Percentiles rank a stretch among this genome's conserved stretches.
Conservation (phyloP, 2,797 vertebrate species). For the Microhierax caerulescens region DNA sequence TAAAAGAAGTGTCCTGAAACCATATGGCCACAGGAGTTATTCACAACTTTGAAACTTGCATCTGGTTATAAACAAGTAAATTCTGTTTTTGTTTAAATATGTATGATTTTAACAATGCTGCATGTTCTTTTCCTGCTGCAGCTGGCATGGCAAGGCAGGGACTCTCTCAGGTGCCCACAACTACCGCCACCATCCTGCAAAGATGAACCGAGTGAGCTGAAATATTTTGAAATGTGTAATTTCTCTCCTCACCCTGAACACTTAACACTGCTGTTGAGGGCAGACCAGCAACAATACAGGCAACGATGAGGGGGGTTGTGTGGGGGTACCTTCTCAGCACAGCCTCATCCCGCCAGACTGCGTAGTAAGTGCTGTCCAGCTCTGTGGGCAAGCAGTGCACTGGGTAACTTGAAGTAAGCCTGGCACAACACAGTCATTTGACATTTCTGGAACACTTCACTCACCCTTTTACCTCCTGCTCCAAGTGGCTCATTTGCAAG, state of each 20-base stretch:
- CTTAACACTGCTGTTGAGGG: neutral
- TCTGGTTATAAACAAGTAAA: neutral
- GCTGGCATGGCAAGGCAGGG: neutral
- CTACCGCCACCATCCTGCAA: neutral
- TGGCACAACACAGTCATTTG: neutral
- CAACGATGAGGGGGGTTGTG: accelerated
- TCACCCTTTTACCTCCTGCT: neutral
- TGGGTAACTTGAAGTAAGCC: neutral
- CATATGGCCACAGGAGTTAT: neutral
- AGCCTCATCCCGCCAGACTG: neutral
- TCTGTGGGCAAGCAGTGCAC: neutral
- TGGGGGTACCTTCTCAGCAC: neutral
- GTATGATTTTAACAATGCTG: neutral
- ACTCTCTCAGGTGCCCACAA: neutral
- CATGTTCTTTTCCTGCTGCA: neutral
- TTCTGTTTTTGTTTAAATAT: neutral
- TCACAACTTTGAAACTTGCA: neutral
- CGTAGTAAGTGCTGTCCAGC: neutral
- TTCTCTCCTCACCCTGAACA: neutral
- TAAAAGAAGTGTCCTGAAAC: neutral
- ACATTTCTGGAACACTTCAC: neutral
- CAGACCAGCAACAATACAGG: neutral
- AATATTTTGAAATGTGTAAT: neutral
- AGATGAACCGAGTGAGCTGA: neutral
- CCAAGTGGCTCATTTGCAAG: neutral